Evolutionary conservation across 2,888 invertebrate species (phyloP).

Genomic region (Xestobium rufovillosum): DNA sequence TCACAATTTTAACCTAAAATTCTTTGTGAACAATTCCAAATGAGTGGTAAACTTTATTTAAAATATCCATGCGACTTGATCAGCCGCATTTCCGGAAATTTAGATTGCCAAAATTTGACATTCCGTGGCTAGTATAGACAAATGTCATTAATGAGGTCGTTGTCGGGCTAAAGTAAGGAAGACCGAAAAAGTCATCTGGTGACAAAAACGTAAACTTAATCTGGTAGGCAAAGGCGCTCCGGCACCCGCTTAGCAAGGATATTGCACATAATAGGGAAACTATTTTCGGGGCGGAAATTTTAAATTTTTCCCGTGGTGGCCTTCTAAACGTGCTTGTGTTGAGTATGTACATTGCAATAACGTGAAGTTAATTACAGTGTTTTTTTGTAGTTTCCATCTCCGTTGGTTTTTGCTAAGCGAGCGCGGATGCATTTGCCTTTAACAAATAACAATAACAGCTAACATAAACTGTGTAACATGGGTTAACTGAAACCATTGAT

Average conservation of each 20-base stretch:
- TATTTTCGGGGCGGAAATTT: conserved; percentile 19
- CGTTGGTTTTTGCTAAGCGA: conserved; percentile 20
- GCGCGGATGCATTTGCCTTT: conserved; percentile 26
- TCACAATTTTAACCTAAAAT: conserved; percentile 40
- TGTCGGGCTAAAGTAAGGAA: conserved; percentile 43
- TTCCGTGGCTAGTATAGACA: conserved; percentile 35
- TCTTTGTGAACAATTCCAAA: conserved; percentile 41
- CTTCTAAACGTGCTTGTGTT: not conserved
- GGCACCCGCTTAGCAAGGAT: conserved; percentile 20
- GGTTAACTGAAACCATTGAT: conserved; percentile 46
- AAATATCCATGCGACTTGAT: conserved; percentile 39
- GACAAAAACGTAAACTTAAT: conserved; percentile 42
- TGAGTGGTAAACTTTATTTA: conserved; percentile 42
- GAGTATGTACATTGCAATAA: not conserved
- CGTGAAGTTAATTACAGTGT: not conserved
- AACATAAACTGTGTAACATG: conserved; percentile 43
- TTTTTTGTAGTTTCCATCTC: conserved; percentile 20
- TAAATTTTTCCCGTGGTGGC: conserved; percentile 18
- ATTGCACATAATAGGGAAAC: conserved; percentile 35
- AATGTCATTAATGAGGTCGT: conserved; percentile 36
- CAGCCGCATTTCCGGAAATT: conserved; percentile 43
- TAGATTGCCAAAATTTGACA: conserved; percentile 40
- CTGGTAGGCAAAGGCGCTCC: conserved; percentile 20
- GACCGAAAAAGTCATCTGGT: conserved; percentile 44
- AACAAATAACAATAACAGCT: conserved; percentile 46